These are phyloP conservation scores for Neelides folsomi DNA, from an alignment of 2,888 invertebrate genomes.

Conservation along the genomic window DNA sequence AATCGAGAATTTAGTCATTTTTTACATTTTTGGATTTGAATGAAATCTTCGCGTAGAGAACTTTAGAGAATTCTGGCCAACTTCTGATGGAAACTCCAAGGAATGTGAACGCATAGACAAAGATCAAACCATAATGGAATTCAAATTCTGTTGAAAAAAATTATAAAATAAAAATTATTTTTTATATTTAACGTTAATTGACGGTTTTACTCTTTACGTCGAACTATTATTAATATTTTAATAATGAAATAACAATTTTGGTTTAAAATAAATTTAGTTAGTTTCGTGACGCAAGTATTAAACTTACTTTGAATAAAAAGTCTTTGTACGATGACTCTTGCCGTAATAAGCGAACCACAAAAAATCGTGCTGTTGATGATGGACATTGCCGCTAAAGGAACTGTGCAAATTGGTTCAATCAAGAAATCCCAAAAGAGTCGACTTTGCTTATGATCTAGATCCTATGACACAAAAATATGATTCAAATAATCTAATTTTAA, in stretches of 20 bases:
- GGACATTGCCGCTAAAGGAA: conserved; percentile 31
- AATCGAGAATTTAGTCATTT: no score
- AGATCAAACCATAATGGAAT: conserved; percentile 12
- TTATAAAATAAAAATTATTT: not conserved
- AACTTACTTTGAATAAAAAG: conserved; percentile 23
- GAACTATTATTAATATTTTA: not conserved
- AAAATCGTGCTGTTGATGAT: conserved; percentile 32
- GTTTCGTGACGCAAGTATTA: not conserved
- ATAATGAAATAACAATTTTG: not conserved
- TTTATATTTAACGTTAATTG: no score
- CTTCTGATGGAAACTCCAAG: conserved; percentile 26
- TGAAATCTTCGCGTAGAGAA: no score
- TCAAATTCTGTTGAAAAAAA: not conserved
- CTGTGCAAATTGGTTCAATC: conserved; percentile 26
- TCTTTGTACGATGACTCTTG: conserved; percentile 10
- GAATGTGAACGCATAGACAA: conserved; percentile 26
- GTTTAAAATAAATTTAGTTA: not conserved
- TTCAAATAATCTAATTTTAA: no score
- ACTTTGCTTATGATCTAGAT: not conserved
- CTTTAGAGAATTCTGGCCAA: conserved; percentile 12
- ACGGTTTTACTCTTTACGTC: not conserved
- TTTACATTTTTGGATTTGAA: no score
- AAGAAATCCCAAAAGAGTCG: conserved; percentile 26
- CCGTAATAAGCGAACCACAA: conserved; percentile 24
- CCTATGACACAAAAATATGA: no score